Base-by-base conservation (phyloP, 2,797 vertebrate genomes). In the Alexandromys oeconomus region DNA sequence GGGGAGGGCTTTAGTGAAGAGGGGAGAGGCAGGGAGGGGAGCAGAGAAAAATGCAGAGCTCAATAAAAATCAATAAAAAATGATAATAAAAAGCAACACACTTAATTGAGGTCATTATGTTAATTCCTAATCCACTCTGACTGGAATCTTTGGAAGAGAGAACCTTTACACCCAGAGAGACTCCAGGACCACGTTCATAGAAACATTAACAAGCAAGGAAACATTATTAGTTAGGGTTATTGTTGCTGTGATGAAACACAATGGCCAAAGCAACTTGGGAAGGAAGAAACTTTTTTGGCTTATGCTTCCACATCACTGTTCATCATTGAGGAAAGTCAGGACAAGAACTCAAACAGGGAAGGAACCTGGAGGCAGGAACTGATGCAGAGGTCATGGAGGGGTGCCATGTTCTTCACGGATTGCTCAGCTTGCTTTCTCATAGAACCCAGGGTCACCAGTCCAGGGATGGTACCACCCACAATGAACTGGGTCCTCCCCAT, bases 1-100 rank as follows among this genome's bases (percentile, higher is more conserved):
- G 5, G 5, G 54, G 17, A 57, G 54, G 54, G 17, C 0, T 57
- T 1, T 19, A 57, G 17, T 0, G 54, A 5, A 17, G 5, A 54
- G 51, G 54, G 54, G 5, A 19, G 17, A 19, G 54, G 17, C 1
- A 57, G 54, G 54, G 17, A 57, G 17, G 54, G 54, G 54, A 57
- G 54, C 54, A 57, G 54, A 57, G 54, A 57, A 57, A 57, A 57
- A 57, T 57, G 54, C 6, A 57, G 54, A 57, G 54, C 54, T 57
- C 54, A 57, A 57, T 57, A 17, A 17, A 54, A 54, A 54, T 54
- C 15, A 54, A 54, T 54, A 19, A 57, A 57, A 54, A 54, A 19
- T 4, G 15, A 54, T 54, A 54, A n/a, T n/a, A 54, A 31, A 34
- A 59, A 59, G 23, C 19, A 27, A 74, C 13, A 5, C 27, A n/a